phyloP scores from a whole-genome alignment of 1,140 invertebrate genomes.

The Hydropsyche tenuis region DNA sequence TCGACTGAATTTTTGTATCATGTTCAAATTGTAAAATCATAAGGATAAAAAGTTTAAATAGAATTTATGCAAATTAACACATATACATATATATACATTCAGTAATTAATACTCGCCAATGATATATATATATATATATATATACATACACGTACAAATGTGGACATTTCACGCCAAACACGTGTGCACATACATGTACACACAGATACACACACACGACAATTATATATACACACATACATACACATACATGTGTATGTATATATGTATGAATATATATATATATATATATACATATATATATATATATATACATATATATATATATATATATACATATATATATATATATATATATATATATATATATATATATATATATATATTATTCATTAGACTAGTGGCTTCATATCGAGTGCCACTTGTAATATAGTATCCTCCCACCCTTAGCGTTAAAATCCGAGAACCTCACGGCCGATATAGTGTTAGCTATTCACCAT shows the following conservation, averaged over 20 bases:
- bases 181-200: neutral
- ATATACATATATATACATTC: neutral
- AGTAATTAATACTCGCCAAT: neutral
- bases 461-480: constrained; percentile 43
- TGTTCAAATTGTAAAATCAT: constrained; percentile 34
- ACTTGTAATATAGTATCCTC: constrained; percentile 5
- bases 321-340: neutral
- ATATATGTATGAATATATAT: neutral
- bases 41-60: constrained; percentile 12
- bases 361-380: constrained; percentile 15
- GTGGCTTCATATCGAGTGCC: constrained; percentile 32
- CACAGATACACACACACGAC: neutral
- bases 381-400: constrained; percentile 31
- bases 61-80: too few relatives aligned
- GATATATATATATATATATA: neutral
- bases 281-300: constrained; percentile 28
- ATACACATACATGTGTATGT: too few relatives aligned
- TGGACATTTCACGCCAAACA: neutral
- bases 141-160: neutral
- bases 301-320: constrained; percentile 27
- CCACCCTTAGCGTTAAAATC: constrained; percentile 24
- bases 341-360: constrained; percentile 13
- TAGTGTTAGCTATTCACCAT: constrained; percentile 47
- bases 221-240: neutral
- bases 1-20: constrained; percentile 40